Evolutionary conservation across 1,140 invertebrate genomes (phyloP).

Genomic region (Drusus annulatus): DNA sequence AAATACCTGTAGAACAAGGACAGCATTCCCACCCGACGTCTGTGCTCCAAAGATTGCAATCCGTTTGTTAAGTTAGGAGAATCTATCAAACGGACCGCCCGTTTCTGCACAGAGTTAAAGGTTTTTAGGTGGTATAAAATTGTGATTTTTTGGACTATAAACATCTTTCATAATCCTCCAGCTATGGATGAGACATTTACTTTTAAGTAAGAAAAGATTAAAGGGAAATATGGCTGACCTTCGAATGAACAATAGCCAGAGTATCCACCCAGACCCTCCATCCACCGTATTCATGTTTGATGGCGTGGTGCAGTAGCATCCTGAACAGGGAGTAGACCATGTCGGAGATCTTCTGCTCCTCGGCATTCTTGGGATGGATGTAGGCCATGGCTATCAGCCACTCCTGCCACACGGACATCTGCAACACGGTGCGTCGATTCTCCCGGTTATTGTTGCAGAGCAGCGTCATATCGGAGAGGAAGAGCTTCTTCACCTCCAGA

Average conservation of each 20-base stretch:
- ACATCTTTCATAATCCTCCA: no score
- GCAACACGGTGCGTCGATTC: constrained; percentile 95
- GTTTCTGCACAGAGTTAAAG: no score
- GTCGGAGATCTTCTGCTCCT: constrained; percentile 97
- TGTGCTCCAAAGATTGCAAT: no score
- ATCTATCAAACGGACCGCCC: no score
- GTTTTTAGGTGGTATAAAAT: no score
- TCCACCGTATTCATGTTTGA: constrained; percentile 99
- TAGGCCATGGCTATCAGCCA: constrained; percentile 99
- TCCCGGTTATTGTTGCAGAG: constrained; percentile 98
- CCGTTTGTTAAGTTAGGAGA: no score
- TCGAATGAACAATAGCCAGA: constrained; percentile 98
- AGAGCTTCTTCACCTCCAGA: constrained; percentile 95
- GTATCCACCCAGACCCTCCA: constrained; percentile 99
- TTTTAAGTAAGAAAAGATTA: not conserved
- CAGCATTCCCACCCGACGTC: no score
- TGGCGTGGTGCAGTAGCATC: constrained; percentile 98
- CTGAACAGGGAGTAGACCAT: constrained; percentile 97
- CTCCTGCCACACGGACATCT: constrained; percentile 99
- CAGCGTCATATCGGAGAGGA: constrained; percentile 97
- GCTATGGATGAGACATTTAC: no score
- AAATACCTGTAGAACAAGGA: no score
- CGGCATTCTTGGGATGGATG: constrained; percentile 95
- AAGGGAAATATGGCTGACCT: constrained; percentile 74
- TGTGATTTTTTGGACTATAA: no score